These are phyloP conservation scores for Bradysia coprophila DNA, from an alignment of 1,140 invertebrate species.

Conservation along the genomic window DNA sequence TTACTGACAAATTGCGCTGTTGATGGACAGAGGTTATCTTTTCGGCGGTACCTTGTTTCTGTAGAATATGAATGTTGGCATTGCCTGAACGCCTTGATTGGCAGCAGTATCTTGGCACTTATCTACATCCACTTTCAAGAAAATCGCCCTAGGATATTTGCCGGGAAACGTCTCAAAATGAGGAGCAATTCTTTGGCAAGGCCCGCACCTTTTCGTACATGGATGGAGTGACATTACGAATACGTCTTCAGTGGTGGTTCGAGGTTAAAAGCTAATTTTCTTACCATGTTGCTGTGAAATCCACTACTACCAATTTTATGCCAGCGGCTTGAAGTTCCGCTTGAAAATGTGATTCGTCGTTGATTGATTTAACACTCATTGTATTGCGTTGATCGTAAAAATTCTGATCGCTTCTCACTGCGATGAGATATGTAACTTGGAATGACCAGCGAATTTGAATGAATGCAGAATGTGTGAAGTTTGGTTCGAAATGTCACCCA, in stretches of 20 bases:
- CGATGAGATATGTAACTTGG: too few relatives aligned
- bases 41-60: conserved; percentile 45
- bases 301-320: conserved; percentile 79
- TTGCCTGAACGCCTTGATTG: conserved; percentile 71
- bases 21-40: not conserved
- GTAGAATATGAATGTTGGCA: conserved; percentile 97
- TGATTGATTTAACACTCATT: conserved; percentile 21
- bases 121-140: conserved; percentile 91
- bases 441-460: too few relatives aligned
- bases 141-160: conserved; percentile 76
- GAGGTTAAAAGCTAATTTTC: too few relatives aligned
- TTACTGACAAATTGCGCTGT: not conserved
- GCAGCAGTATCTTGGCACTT: conserved; percentile 71
- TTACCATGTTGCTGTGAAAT: conserved; percentile 84
- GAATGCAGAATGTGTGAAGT: too few relatives aligned
- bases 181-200: conserved; percentile 82
- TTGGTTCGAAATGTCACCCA: too few relatives aligned
- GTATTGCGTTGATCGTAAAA: too few relatives aligned
- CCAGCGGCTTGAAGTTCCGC: conserved; percentile 60
- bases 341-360: conserved; percentile 63
- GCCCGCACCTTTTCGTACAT: conserved; percentile 59
- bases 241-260: too few relatives aligned
- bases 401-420: too few relatives aligned
- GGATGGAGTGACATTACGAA: too few relatives aligned
- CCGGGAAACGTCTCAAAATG: conserved; percentile 68